Evolutionary conservation across 2,888 invertebrate genomes (phyloP).

Genomic region (Drosophila anomelani): DNA sequence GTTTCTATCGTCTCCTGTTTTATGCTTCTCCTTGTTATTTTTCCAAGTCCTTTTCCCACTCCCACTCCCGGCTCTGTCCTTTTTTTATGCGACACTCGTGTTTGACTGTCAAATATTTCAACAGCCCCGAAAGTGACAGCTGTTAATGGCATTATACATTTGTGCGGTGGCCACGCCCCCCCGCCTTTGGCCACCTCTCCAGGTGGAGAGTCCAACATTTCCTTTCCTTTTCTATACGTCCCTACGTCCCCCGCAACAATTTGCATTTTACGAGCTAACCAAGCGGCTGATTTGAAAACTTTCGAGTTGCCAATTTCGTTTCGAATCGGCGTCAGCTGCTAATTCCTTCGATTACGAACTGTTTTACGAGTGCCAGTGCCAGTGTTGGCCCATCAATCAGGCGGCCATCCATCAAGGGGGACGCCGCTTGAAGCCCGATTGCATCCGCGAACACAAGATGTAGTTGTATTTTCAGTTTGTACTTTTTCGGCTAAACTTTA

Average conservation of each 20-base stretch:
- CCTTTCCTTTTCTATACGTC: not conserved
- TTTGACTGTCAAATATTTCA: conserved; percentile 73
- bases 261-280: conserved; percentile 59
- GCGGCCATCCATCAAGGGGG: conserved; percentile 25
- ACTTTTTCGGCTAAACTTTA: conserved; percentile 28
- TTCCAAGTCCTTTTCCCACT: not conserved
- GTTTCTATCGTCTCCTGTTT: conserved; percentile 5
- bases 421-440: not conserved
- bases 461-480: not conserved
- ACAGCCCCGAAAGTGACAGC: conserved; percentile 68
- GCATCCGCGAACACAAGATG: conserved; percentile 11
- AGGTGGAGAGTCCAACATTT: conserved; percentile 24
- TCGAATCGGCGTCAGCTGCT: conserved; percentile 31
- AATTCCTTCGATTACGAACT: conserved; percentile 39
- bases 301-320: conserved; percentile 45
- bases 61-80: conserved; percentile 5
- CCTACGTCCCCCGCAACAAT: conserved; percentile 54
- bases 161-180: conserved; percentile 31
- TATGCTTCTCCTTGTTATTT: conserved; percentile 34
- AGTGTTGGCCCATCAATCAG: conserved; percentile 35
- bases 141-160: conserved; percentile 76
- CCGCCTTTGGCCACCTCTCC: not conserved
- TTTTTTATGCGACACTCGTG: conserved; percentile 50
- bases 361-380: conserved; percentile 25
- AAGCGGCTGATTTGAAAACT: conserved; percentile 47